A percentile compares a stretch with the other conserved stretches of the same genome.
These are phyloP conservation scores for Priocnemis perturbator DNA, from an alignment of 2,888 invertebrate species.

Conservation along the genomic window DNA sequence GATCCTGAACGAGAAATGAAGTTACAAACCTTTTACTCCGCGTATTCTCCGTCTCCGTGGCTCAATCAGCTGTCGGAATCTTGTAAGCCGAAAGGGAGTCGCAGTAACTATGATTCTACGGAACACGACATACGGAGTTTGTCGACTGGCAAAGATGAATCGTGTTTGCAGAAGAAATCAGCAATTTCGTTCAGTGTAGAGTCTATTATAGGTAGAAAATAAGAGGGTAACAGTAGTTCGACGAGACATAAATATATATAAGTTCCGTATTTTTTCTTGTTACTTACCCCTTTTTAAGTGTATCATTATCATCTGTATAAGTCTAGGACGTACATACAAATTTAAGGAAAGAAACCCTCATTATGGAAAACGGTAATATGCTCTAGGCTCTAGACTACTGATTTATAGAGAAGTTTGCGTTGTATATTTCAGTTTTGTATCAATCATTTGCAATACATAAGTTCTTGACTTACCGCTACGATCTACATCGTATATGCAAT, in stretches of 20 bases:
- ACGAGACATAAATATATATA: constrained; percentile 10
- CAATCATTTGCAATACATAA: not conserved
- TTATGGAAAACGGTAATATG: not conserved
- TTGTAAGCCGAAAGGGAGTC: constrained; percentile 28
- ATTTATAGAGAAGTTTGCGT: not conserved
- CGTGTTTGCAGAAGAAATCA: constrained; percentile 62
- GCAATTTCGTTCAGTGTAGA: constrained; percentile 71
- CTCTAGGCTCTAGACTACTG: not conserved
- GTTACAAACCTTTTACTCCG: constrained; percentile 41
- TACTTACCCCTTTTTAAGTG: not conserved
- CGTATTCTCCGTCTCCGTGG: constrained; percentile 50
- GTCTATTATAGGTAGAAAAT: constrained; percentile 71
- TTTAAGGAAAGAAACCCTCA: not conserved
- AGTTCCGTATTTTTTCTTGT: not conserved
- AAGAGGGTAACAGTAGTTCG: constrained; percentile 29
- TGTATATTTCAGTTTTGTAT: constrained; percentile 1
- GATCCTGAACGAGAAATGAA: constrained; percentile 41
- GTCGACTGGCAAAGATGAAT: constrained; percentile 20
- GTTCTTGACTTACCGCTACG: not conserved
- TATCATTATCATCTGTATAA: not conserved
- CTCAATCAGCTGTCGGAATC: constrained; percentile 46
- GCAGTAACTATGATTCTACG: constrained; percentile 36
- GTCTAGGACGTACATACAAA: not conserved
- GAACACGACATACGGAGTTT: constrained; percentile 29
- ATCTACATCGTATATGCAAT: constrained; percentile 17